Evolutionary conservation across 2,797 vertebrate genomes (phyloP), one percentile per base, ranked within the genome.

Genomic region (Zalophus californianus): DNA sequence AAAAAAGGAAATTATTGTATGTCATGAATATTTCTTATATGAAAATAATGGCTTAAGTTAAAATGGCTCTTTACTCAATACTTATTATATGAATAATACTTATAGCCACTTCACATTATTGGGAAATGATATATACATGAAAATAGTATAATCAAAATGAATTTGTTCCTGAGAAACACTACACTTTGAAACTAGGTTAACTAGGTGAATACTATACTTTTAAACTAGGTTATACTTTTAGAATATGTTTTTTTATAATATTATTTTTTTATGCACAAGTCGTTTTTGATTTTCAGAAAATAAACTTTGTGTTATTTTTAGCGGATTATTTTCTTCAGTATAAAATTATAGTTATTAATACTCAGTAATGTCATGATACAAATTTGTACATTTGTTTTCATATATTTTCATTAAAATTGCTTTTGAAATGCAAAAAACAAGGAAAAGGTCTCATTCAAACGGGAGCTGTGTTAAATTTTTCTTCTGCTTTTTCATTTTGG

Each of bases 281-380:
- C 25, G 11, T 27, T 95, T 95, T 58, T 52, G 44, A 82, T 13
- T 66, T 97, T 85, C 54, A 64, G 58, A 89, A 85, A 86, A 82
- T 64, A 48, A 48, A 7, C 13, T 84, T 72, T 77, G 70, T 25
- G 23, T 54, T 96, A 78, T 72, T 62, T 77, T 62, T 70, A 29
- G 50, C 5, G 66, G 10, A 90, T 73, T 82, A 50, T 78, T 96
- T 83, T 87, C 13, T 10, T 79, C 20, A 35, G 11, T 38, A 66
- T 70, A 90, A 62, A 56, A 58, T 38, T 15, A 41, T 29, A 50
- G 66, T 87, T 27, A 54, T 85, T 72, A 60, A 79, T 54, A 25
- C 14, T 60, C 32, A 68, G 16, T 38, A 48, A 48, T 60, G 44
- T 48, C 29, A 89, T 41, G n/a, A 16, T 32, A 56, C 73, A 56